Conservation (phyloP, 2,888 invertebrate genomes). For the Macrosiphum euphorbiae region DNA sequence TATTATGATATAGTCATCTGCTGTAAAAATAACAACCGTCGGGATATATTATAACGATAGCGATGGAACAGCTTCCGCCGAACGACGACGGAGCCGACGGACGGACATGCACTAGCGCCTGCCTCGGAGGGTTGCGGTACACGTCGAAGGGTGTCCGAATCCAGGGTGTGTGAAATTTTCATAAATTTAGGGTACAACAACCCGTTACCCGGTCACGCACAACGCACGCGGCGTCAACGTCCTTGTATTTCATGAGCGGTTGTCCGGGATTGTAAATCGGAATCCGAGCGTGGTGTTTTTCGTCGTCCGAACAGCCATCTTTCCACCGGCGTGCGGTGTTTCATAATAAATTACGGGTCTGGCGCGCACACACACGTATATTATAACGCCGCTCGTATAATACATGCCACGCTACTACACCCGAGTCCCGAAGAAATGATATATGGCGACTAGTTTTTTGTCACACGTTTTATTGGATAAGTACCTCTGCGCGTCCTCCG, state of each 20-base stretch:
- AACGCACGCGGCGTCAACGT: neutral
- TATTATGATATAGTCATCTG: no score
- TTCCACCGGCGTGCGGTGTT: neutral
- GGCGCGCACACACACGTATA: neutral
- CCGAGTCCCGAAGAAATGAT: neutral
- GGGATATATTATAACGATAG: no score
- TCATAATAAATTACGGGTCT: constrained; percentile 29
- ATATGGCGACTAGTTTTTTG: neutral
- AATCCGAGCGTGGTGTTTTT: constrained; percentile 17
- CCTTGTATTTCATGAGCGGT: constrained; percentile 38
- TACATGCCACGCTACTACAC: neutral
- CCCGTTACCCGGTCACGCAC: neutral
- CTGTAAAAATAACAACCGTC: no score
- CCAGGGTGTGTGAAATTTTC: neutral
- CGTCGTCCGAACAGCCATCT: neutral
- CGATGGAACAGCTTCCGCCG: no score
- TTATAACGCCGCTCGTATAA: neutral
- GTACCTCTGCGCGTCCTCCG: neutral
- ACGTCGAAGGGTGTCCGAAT: neutral
- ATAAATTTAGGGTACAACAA: neutral
- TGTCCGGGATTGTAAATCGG: constrained; percentile 45
- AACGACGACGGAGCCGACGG: neutral
- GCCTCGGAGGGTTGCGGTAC: neutral
- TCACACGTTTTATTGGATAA: neutral
- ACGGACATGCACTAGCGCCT: neutral